These are phyloP conservation scores for Mallotus villosus DNA, from an alignment of 2,797 vertebrate species.

Conservation along the genomic window DNA sequence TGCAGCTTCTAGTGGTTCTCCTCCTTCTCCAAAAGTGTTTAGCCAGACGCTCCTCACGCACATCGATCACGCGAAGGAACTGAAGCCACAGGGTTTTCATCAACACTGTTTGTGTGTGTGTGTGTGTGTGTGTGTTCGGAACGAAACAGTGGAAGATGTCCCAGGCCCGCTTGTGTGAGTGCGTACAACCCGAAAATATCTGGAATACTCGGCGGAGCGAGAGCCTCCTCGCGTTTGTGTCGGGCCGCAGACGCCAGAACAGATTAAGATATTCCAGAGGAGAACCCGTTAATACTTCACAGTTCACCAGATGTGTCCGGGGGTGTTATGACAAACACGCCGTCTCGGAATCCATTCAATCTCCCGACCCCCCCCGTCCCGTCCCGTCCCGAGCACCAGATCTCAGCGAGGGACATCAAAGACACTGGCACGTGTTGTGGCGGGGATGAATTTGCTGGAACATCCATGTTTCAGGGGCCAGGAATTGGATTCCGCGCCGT, in stretches of 20 bases:
- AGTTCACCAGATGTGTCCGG: conserved; percentile 59
- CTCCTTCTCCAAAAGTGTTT: conserved; percentile 70
- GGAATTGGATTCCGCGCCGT: conserved; percentile 12
- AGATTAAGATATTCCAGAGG: conserved; percentile 64
- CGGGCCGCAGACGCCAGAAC: conserved; percentile 56
- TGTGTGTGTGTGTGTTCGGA: not conserved
- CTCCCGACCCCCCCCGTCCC: conserved; percentile 23
- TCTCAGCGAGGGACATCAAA: conserved; percentile 46
- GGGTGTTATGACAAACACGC: conserved; percentile 58
- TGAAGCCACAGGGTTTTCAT: conserved; percentile 51
- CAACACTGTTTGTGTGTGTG: conserved; percentile 30
- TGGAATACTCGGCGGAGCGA: conserved; percentile 42
- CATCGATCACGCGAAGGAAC: conserved; percentile 62
- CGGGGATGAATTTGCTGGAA: conserved; percentile 1
- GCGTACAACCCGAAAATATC: conserved; percentile 52
- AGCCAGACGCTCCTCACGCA: conserved; percentile 55
- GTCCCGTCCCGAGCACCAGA: conserved; percentile 34
- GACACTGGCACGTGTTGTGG: conserved; percentile 23
- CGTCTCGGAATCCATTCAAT: conserved; percentile 58
- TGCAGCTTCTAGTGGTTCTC: conserved; percentile 54
- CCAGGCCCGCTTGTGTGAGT: conserved; percentile 48
- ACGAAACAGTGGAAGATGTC: conserved; percentile 57
- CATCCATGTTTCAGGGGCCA: conserved; percentile 13
- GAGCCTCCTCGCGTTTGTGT: conserved; percentile 39
- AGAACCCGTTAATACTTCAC: conserved; percentile 56